Percentiles rank a stretch among this genome's conserved stretches.
Conservation (phyloP, 2,797 vertebrate species). For the Hipposideros larvatus region DNA sequence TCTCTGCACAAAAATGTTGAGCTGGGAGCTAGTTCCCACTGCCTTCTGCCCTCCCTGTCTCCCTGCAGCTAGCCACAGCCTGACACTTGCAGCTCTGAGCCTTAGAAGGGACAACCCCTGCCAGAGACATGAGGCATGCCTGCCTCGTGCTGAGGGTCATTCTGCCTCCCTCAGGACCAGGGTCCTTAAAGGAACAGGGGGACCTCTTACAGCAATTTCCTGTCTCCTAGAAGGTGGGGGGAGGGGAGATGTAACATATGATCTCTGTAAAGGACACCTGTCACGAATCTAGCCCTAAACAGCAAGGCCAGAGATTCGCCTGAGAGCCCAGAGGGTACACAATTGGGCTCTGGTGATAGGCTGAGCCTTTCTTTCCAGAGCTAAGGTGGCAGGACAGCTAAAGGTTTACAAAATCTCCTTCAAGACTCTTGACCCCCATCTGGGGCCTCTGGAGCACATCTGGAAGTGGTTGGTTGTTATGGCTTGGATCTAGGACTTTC, state of each 20-base stretch:
- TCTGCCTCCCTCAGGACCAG: neutral
- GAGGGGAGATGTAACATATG: neutral
- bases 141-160: neutral
- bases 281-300: neutral
- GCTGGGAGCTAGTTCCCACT: neutral
- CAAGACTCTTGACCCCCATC: constrained; percentile 2
- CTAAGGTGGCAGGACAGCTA: neutral
- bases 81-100: neutral
- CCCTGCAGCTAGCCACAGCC: neutral
- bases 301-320: neutral
- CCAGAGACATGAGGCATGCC: neutral
- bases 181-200: neutral
- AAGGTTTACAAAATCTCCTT: neutral
- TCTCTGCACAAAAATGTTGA: neutral
- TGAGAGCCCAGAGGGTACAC: neutral
- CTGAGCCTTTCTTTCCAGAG: neutral
- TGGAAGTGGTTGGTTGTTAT: neutral
- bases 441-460: constrained; percentile 28
- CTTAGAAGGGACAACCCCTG: neutral
- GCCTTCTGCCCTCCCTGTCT: neutral
- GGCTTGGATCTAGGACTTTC: neutral
- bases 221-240: neutral
- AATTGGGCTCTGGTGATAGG: neutral
- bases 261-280: neutral
- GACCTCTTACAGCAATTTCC: neutral